Evolutionary conservation across 2,888 invertebrate species (phyloP).

Genomic region (Himalopsyche tibetana): DNA sequence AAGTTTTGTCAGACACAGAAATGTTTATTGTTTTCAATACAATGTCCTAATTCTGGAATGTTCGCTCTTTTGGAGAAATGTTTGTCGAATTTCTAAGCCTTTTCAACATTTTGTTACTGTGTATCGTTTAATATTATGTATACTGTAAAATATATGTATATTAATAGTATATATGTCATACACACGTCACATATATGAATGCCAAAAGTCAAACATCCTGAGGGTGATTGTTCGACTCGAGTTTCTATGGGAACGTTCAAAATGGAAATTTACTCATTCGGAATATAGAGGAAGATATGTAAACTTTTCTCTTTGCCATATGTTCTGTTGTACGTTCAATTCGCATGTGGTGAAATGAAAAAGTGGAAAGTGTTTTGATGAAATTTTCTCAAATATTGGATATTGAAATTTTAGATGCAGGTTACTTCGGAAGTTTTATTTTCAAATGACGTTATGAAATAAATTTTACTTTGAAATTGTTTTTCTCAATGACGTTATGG

Average conservation of each 20-base stretch:
- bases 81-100: too few species aligned
- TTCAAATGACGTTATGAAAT: background rate
- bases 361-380: background rate
- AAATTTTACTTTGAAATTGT: too few species aligned
- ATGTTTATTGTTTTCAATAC: too few species aligned
- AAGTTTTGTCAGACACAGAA: too few species aligned
- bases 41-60: too few species aligned
- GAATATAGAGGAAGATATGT: background rate
- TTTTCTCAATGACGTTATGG: too few species aligned
- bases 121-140: background rate
- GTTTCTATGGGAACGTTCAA: background rate
- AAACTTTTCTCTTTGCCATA: conserved; percentile 8
- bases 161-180: background rate
- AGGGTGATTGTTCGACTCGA: conserved; percentile 2
- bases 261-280: conserved; percentile 17
- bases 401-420: background rate
- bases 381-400: background rate
- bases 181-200: background rate
- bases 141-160: background rate
- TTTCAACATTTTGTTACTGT: background rate
- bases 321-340: background rate
- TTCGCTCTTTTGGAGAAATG: too few species aligned
- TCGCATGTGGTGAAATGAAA: background rate
- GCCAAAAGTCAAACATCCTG: conserved; percentile 10
- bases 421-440: background rate